A percentile compares a stretch with the other conserved stretches of the same genome.
Evolutionary conservation across 2,888 invertebrate genomes (phyloP).

Genomic region (Lasioglossum lativentre): DNA sequence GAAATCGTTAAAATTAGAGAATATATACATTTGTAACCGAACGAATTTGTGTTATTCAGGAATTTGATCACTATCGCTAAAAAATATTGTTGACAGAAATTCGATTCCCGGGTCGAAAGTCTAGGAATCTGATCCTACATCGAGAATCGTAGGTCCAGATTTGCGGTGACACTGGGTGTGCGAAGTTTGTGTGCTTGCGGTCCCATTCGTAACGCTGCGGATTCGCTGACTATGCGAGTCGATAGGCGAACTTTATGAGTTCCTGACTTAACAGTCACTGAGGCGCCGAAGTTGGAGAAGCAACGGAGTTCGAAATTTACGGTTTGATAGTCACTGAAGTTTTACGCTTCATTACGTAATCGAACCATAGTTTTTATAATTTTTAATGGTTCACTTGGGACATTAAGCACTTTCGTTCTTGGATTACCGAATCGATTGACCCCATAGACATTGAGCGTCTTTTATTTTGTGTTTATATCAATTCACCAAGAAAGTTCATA

Average conservation of each 20-base stretch:
- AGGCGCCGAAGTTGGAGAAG: neutral
- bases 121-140: neutral
- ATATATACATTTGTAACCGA: neutral
- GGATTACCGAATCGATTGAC: neutral
- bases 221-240: slow-evolving; percentile 1
- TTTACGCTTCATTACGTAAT: neutral
- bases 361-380: neutral
- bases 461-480: neutral
- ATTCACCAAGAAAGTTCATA: neutral
- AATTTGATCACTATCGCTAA: neutral
- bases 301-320: neutral
- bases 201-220: neutral
- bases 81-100: neutral
- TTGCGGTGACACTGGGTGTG: neutral
- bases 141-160: neutral
- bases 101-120: neutral
- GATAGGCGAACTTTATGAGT: neutral
- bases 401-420: neutral
- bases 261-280: neutral
- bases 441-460: neutral
- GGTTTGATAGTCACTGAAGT: neutral
- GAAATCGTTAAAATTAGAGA: neutral
- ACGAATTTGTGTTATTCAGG: no score
- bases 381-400: neutral
- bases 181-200: neutral